Evolutionary conservation across 1,140 invertebrate species (phyloP), one percentile per base, ranked within the genome.

Genomic region (Cyclina sinensis): DNA sequence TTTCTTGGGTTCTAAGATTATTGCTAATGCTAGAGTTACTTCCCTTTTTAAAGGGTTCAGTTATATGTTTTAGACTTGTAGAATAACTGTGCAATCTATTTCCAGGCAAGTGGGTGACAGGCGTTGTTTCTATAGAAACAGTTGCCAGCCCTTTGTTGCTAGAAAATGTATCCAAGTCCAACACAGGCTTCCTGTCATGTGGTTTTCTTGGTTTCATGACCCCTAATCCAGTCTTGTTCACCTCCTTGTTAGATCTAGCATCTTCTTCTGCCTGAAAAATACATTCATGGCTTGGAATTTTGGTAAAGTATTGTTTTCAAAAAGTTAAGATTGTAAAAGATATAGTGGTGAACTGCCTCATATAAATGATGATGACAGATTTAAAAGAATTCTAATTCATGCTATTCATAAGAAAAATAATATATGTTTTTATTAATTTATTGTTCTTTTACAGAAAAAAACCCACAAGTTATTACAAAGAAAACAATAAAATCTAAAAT

Each of bases 111-210:
- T 39, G 16, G 32, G n/a, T 27, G 35, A 3, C 35, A 27, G n/a
- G 86, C 85, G 24, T 87, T 70, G 48, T 76, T 86, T 4, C 57
- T 39, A 35, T 39, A 27, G 18, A 62, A 30, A 7, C 5, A 24
- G 37, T 57, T 37, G 65, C 68, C 46, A 21, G 51, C 78, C 18
- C 7, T 43, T 48, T 54, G 57, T 27, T 48, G n/a, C n/a, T 46
- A 79, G n/a, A 7, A 84, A n/a, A 87, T 57, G 12, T 62, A 74
- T 73, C 30, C 39, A 43, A 18, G 76, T 59, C 51, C 11, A 46
- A 11, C 48, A 54, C 39, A 35, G 37, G 48, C 54, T 81, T 81
- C 24, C 79, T 51, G 35, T 81, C 79, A 65, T 81, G 37, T 27
- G 35, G 79, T 65, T 65, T 81, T 27, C 68, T 39, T 27, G 57